A percentile compares a stretch with the other conserved stretches of the same genome.
Evolutionary conservation across 2,113 vertebrate genomes (phyloP).

Genomic region (Solenodon paradoxus): DNA sequence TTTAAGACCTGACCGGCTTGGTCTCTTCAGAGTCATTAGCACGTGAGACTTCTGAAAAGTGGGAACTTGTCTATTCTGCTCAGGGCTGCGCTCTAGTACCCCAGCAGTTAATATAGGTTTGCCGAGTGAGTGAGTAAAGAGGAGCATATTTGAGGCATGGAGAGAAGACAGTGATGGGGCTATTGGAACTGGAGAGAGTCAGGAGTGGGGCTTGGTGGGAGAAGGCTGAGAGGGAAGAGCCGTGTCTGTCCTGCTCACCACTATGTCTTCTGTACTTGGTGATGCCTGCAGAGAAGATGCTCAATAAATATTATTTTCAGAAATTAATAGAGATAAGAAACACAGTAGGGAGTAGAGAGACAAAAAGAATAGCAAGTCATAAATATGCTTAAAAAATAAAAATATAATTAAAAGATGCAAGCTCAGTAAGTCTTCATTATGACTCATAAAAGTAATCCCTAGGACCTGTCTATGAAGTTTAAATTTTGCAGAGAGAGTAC

Average conservation of each 20-base stretch:
- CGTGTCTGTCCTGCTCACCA: accelerated
- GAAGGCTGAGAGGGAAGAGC: background rate
- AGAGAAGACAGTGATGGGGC: background rate
- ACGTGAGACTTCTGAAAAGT: background rate
- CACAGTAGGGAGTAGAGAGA: background rate
- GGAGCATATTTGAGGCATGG: background rate
- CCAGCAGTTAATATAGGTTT: background rate
- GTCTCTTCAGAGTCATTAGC: background rate
- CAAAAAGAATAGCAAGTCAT: background rate
- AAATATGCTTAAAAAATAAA: background rate
- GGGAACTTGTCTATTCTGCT: background rate
- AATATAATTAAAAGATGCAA: background rate
- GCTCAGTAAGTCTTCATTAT: background rate
- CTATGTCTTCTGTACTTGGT: background rate
- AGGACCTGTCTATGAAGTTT: too few species aligned
- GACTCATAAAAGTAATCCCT: background rate
- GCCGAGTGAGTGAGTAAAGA: background rate
- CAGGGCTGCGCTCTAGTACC: too few species aligned
- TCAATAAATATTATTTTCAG: background rate
- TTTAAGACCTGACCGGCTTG: background rate
- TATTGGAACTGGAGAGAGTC: background rate
- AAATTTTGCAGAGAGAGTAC: background rate
- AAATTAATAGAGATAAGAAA: background rate
- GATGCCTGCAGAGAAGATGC: background rate
- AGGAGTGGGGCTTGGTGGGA: background rate